These are phyloP conservation scores for Meteorus cinctellus DNA, from an alignment of 2,888 invertebrate species.

Conservation along the genomic window DNA sequence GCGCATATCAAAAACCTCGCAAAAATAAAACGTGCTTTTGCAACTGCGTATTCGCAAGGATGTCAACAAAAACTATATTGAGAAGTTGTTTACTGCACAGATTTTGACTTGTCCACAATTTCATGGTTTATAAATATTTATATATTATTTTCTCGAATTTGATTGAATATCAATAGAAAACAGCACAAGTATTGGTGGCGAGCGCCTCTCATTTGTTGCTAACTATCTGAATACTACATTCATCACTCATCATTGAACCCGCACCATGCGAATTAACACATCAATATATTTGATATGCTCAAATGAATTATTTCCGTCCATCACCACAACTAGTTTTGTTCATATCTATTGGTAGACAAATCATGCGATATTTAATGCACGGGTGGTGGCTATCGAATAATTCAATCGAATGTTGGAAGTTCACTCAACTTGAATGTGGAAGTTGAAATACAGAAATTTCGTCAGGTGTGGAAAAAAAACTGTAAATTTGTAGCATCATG, in stretches of 20 bases:
- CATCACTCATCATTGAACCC: not conserved
- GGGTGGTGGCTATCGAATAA: too few species aligned
- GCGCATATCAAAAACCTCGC: slow-evolving; percentile 11
- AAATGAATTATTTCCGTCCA: slow-evolving; percentile 19
- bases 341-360: not conserved
- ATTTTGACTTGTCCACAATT: too few species aligned
- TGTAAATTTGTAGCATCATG: too few species aligned
- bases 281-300: slow-evolving; percentile 32
- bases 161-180: not conserved
- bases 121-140: too few species aligned
- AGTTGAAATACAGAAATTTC: too few species aligned
- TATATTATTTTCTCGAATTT: too few species aligned
- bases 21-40: slow-evolving; percentile 16
- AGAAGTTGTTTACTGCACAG: not conserved
- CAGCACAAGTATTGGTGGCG: not conserved
- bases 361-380: too few species aligned
- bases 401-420: too few species aligned
- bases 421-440: too few species aligned
- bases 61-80: too few species aligned
- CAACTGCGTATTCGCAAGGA: not conserved
- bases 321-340: not conserved
- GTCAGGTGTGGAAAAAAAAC: not conserved
- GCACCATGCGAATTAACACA: slow-evolving; percentile 29
- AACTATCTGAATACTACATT: too few species aligned
- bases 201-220: too few species aligned